Evolutionary conservation across 2,113 vertebrate species (phyloP), one percentile per base, ranked within the genome.

Genomic region (Neotoma lepida): DNA sequence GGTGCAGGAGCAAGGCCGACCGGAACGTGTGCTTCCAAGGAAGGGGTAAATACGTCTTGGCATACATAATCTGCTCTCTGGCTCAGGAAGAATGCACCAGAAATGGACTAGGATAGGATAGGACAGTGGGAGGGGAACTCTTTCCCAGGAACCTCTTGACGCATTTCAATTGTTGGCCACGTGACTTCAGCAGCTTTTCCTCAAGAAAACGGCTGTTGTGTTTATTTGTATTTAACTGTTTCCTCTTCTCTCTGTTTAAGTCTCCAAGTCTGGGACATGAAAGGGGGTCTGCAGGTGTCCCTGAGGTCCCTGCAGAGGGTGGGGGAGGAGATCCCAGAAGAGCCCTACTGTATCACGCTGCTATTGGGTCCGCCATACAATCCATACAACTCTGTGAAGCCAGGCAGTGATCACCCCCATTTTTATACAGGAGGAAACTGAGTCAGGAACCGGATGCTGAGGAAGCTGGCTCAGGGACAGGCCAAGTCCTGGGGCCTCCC

Each of bases 361-460:
- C 46, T 26, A 24, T 15, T 51, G 5, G 18, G 46, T 44, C 81
- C 35, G 49, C 35, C 68, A 9, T 9, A 18, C 24, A 9, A 9
- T 63, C 35, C 68, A 9, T 9, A 18, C 24, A 9, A 9, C 12
- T 49, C 71, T 63, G 22, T 24, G 33, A 44, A 30, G 33, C 10
- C 26, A 89, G 88, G 63, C 17, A 1, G n/a, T 77, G 54, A 17
- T 24, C 26, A n/a, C 33, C 28, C 14, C 33, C 61, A 41, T 58
- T 90, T 82, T 64, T 68, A 78, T n/a, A 63, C 10, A 9, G 46
- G 44, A 80, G 74, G 78, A 96, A 91, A 93, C 87, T 41, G 90
- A 94, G 76, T 89, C 88, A 28, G 30, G 15, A 10, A 58, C 30
- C 20, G 24, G 94, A 58, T 44, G 22, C 10, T n/a, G 15, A 4